Conservation (phyloP, 2,888 invertebrate genomes). For the Sussaba pulchella region DNA sequence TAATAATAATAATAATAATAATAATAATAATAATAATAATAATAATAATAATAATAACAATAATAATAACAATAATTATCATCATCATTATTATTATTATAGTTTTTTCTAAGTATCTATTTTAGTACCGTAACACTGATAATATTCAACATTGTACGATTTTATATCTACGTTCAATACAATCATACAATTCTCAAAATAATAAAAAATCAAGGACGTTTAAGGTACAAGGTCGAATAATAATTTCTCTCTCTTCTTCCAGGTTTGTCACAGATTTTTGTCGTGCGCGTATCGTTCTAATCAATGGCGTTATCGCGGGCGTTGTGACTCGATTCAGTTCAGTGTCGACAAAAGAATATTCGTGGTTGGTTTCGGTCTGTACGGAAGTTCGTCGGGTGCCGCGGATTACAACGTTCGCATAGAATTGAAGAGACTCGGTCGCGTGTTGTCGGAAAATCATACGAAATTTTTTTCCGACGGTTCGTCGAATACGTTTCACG, state of each 20-base stretch:
- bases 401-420: constrained; percentile 98
- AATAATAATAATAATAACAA: too few relatives aligned
- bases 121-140: too few relatives aligned
- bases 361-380: constrained; percentile 97
- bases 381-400: constrained; percentile 98
- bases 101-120: too few relatives aligned
- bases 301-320: constrained; percentile 98
- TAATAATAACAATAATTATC: too few relatives aligned
- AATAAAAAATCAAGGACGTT: not conserved
- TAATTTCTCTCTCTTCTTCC: not conserved
- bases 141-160: too few relatives aligned
- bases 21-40: too few relatives aligned
- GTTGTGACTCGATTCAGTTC: constrained; percentile 98
- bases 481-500: constrained; percentile 97
- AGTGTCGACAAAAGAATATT: constrained; percentile 98
- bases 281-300: constrained; percentile 98
- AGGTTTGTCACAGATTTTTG: constrained; percentile 98
- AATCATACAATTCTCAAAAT: too few relatives aligned
- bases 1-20: too few relatives aligned
- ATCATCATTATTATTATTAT: too few relatives aligned
- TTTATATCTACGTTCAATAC: too few relatives aligned
- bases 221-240: not conserved
- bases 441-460: constrained; percentile 95
- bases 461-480: constrained; percentile 98
- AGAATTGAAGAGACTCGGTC: constrained; percentile 95